Evolutionary conservation across 2,888 invertebrate species (phyloP).

Genomic region (Meteorus cinctellus): DNA sequence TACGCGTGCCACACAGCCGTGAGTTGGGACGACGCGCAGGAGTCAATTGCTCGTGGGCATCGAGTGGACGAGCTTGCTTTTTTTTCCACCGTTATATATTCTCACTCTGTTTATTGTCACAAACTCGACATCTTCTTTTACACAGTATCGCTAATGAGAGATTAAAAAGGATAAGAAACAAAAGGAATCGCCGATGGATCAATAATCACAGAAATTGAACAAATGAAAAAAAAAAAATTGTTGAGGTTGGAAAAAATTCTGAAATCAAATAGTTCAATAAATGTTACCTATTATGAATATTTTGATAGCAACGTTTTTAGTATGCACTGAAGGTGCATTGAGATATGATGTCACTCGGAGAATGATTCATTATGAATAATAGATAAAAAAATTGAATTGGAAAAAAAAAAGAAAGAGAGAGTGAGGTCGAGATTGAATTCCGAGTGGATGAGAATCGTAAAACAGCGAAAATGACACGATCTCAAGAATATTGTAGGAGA

Average conservation of each 20-base stretch:
- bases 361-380: not conserved
- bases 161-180: not conserved
- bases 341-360: not conserved
- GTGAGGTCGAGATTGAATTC: not conserved
- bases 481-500: not conserved
- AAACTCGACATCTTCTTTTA: conserved; percentile 26
- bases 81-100: conserved; percentile 40
- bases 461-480: not conserved
- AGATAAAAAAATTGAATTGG: not conserved
- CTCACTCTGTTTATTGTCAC: conserved; percentile 31
- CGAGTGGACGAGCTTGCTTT: conserved; percentile 62
- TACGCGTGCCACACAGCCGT: conserved; percentile 68
- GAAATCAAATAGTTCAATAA: no score
- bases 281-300: no score
- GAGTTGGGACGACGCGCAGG: conserved; percentile 64
- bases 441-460: not conserved
- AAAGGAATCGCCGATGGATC: not conserved
- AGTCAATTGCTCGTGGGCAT: conserved; percentile 72
- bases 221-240: no score
- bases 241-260: no score
- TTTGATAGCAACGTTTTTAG: not conserved
- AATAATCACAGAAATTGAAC: not conserved
- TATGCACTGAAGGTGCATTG: not conserved
- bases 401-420: not conserved
- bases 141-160: not conserved